These are phyloP conservation scores for Scaptomyza graminum DNA, from an alignment of 1,140 invertebrate genomes.

Conservation along the genomic window DNA sequence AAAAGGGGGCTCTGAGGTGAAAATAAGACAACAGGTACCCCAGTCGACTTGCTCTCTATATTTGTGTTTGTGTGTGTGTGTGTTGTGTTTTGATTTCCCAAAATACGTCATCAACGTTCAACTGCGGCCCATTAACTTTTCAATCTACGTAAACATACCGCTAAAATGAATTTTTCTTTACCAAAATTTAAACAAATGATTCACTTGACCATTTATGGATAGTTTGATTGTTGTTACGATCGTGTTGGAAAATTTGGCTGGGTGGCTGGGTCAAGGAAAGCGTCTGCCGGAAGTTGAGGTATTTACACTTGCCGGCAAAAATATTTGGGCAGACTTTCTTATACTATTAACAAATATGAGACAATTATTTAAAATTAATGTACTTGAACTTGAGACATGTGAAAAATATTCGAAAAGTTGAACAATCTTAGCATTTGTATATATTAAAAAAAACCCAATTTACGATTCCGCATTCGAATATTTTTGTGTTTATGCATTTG, in stretches of 20 bases:
- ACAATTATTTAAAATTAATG: background rate
- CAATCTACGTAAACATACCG: constrained; percentile 66
- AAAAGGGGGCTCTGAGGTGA: constrained; percentile 52
- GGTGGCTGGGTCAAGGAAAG: constrained; percentile 45
- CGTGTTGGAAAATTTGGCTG: background rate
- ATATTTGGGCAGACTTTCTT: too few relatives aligned
- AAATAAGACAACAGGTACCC: constrained; percentile 79
- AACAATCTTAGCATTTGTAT: background rate
- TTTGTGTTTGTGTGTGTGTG: constrained; percentile 25
- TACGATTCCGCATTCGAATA: constrained; percentile 15
- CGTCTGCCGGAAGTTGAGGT: constrained; percentile 27
- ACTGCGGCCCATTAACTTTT: constrained; percentile 69
- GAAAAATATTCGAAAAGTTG: background rate
- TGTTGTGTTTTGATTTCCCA: constrained; percentile 74
- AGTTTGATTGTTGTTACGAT: constrained; percentile 50
- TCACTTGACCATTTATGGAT: constrained; percentile 79
- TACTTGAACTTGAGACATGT: background rate
- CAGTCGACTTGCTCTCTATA: constrained; percentile 28
- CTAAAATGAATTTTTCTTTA: constrained; percentile 32
- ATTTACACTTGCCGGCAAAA: too few relatives aligned
- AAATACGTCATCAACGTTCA: constrained; percentile 76
- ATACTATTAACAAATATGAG: too few relatives aligned
- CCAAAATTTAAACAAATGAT: constrained; percentile 75
- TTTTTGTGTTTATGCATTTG: constrained; percentile 38
- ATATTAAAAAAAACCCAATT: background rate